phyloP scores from a whole-genome alignment of 2,113 vertebrate genomes.

The Megaleporinus macrocephalus region DNA sequence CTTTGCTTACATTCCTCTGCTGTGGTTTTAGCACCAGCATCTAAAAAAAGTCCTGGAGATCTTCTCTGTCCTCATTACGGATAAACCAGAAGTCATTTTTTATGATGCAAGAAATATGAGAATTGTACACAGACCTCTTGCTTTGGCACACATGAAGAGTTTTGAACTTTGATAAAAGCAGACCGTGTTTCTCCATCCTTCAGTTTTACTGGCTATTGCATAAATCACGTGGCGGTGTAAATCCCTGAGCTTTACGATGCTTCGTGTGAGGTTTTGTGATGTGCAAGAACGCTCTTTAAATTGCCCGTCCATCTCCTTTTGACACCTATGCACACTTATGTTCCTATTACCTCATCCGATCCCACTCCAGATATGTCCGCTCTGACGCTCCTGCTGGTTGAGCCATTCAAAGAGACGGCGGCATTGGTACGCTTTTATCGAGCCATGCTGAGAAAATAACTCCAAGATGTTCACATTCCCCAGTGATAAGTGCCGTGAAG shows the following conservation, averaged over 20 bases:
- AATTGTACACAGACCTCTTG: background rate
- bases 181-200: background rate
- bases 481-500: constrained; percentile 20
- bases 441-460: constrained; percentile 33
- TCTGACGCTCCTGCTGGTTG: constrained; percentile 2
- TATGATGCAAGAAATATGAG: background rate
- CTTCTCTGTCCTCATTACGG: constrained; percentile 3
- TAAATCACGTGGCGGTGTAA: background rate
- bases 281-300: background rate
- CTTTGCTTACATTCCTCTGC: constrained; percentile 38
- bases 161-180: background rate
- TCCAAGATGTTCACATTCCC: constrained; percentile 36
- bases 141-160: background rate
- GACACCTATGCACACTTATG: constrained; percentile 2
- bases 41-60: background rate
- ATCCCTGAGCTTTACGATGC: background rate
- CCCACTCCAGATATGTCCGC: background rate
- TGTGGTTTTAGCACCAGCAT: background rate
- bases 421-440: background rate
- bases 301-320: background rate
- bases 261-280: background rate
- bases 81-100: background rate
- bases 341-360: constrained; percentile 15
- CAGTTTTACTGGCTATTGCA: background rate
- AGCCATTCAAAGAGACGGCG: background rate